phyloP scores from a whole-genome alignment of 2,888 invertebrate species.

The Camptogramma bilineatum region DNA sequence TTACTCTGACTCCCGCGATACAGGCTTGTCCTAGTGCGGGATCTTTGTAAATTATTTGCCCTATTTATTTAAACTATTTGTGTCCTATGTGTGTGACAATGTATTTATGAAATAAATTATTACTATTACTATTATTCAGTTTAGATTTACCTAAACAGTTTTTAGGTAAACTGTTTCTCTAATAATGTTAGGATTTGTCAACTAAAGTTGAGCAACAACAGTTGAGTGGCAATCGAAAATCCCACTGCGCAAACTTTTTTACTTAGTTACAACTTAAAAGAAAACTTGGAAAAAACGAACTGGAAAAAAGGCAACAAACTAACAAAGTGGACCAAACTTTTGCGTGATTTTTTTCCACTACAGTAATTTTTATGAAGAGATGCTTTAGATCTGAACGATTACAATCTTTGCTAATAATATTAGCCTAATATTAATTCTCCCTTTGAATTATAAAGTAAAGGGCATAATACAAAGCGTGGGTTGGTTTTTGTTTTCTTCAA shows the following conservation, averaged over 20 bases:
- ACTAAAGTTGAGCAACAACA: not conserved
- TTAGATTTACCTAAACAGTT: not conserved
- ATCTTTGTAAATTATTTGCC: too few relatives aligned
- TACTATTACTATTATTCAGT: too few relatives aligned
- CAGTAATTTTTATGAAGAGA: not conserved
- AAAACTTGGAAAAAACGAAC: not conserved
- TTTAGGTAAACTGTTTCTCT: not conserved
- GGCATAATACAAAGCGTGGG: too few relatives aligned
- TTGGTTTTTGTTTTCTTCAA: too few relatives aligned
- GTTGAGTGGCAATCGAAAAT: not conserved
- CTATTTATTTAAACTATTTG: too few relatives aligned
- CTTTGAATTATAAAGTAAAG: too few relatives aligned
- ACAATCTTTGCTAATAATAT: too few relatives aligned
- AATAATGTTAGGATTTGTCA: not conserved
- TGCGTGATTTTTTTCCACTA: not conserved
- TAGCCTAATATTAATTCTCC: too few relatives aligned
- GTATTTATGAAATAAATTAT: too few relatives aligned
- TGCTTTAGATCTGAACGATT: not conserved
- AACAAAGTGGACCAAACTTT: slow-evolving; percentile 16
- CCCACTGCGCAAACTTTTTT: slow-evolving; percentile 11
- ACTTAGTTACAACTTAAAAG: slow-evolving; percentile 16
- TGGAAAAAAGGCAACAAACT: slow-evolving; percentile 10
- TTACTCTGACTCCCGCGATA: too few relatives aligned
- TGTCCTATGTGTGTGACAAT: too few relatives aligned
- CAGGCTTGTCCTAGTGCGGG: too few relatives aligned